A percentile compares a stretch with the other conserved stretches of the same genome.
These are phyloP conservation scores for Glareola pratincola DNA, from an alignment of 2,113 vertebrate genomes.

Conservation along the genomic window DNA sequence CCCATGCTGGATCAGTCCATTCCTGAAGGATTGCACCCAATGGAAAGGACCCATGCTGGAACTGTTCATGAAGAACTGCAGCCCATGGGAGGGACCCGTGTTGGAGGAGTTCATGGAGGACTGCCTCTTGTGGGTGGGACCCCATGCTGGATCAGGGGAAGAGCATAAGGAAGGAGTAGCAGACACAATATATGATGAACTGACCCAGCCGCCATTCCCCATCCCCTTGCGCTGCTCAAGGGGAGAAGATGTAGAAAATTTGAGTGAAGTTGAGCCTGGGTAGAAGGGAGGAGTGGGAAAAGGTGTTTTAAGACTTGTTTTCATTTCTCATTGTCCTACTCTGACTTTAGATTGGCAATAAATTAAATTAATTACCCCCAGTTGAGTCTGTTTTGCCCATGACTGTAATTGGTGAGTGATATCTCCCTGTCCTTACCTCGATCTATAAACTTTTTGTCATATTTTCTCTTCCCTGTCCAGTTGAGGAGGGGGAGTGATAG, in stretches of 20 bases:
- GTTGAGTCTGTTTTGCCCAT: neutral
- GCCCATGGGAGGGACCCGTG: accelerated
- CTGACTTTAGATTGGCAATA: neutral
- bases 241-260: neutral
- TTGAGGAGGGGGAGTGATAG: neutral
- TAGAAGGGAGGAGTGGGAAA: neutral
- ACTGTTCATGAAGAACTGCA: neutral
- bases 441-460: neutral
- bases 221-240: accelerated
- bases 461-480: neutral
- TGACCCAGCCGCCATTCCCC: neutral
- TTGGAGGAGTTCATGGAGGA: neutral
- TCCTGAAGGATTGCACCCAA: neutral
- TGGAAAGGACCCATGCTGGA: accelerated
- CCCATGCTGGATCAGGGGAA: neutral
- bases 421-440: accelerated
- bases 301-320: neutral
- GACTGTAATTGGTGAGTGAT: neutral
- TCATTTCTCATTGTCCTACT: neutral
- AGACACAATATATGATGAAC: neutral
- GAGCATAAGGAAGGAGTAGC: neutral
- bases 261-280: neutral
- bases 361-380: neutral
- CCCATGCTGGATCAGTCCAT: neutral
- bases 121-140: neutral